Percentiles rank a stretch among this genome's conserved stretches.
Conservation (phyloP, 2,888 invertebrate genomes). For the Drosophila meridiana region DNA sequence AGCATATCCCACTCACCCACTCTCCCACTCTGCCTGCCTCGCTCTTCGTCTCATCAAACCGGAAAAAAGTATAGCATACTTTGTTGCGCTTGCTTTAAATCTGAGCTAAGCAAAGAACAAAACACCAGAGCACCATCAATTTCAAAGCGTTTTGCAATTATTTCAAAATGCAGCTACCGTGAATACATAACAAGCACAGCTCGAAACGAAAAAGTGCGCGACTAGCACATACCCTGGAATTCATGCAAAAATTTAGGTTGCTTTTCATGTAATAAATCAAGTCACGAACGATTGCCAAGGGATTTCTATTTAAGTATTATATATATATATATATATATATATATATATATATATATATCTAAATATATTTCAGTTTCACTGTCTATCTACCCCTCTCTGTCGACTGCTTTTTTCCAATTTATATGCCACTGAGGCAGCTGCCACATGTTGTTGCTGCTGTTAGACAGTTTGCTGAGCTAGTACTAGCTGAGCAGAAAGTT, state of each 20-base stretch:
- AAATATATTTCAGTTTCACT: background rate
- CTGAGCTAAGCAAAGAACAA: conserved; percentile 2
- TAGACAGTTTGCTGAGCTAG: conserved; percentile 4
- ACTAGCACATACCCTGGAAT: conserved; percentile 4
- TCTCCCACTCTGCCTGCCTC: background rate
- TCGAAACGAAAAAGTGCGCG: no score
- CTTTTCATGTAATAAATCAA: background rate
- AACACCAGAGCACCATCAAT: conserved; percentile 1
- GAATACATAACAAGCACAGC: background rate
- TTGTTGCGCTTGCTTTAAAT: conserved; percentile 26
- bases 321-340: no score
- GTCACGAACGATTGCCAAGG: background rate
- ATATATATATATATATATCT: background rate
- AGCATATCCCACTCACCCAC: background rate
- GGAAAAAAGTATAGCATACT: conserved; percentile 28
- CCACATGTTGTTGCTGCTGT: conserved; percentile 12
- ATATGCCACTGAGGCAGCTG: conserved; percentile 30
- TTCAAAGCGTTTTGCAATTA: conserved; percentile 7
- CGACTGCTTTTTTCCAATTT: conserved; percentile 40
- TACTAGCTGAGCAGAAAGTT: conserved; percentile 4
- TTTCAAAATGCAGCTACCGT: conserved; percentile 1
- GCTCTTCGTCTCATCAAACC: background rate
- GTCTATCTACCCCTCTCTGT: background rate
- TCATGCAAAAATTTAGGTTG: background rate
- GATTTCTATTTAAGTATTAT: background rate